These are phyloP conservation scores for Sarcophaga subvicina DNA, from an alignment of 2,888 invertebrate genomes.

Conservation along the genomic window DNA sequence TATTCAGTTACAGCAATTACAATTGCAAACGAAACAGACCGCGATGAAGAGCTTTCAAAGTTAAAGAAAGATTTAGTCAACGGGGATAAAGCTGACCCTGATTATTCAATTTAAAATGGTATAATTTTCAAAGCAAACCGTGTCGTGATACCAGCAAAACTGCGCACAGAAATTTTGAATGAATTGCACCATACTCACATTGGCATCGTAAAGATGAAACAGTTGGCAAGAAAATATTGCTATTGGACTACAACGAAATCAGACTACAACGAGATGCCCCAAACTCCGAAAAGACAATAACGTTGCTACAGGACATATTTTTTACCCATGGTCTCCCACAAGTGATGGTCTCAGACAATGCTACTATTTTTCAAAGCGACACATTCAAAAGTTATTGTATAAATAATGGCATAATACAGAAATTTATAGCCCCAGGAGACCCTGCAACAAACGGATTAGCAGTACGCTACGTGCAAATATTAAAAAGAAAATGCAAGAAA, in stretches of 20 bases:
- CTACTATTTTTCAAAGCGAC: conserved; percentile 47
- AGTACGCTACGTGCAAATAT: conserved; percentile 52
- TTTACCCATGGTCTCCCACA: too few species aligned
- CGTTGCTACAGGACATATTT: conserved; percentile 45
- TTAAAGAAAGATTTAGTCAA: conserved; percentile 8
- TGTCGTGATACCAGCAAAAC: conserved; percentile 33
- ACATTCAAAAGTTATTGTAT: conserved; percentile 46
- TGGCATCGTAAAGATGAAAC: conserved; percentile 73
- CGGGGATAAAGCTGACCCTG: not conserved
- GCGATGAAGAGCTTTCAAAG: conserved; percentile 23
- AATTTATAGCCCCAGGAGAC: conserved; percentile 39
- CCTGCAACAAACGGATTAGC: conserved; percentile 34
- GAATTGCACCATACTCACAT: conserved; percentile 32
- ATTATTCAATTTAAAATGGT: conserved; percentile 38
- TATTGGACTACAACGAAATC: conserved; percentile 68
- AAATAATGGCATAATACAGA: conserved; percentile 48
- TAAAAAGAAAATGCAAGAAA: conserved; percentile 47
- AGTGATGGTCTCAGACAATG: too few species aligned
- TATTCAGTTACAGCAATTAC: conserved; percentile 29
- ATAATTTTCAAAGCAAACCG: conserved; percentile 43
- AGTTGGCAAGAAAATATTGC: conserved; percentile 72
- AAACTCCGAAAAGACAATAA: conserved; percentile 53
- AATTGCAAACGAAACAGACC: conserved; percentile 44
- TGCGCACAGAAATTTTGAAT: conserved; percentile 46
- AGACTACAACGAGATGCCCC: conserved; percentile 31